Conservation (phyloP, 2,113 vertebrate genomes). For the Morone saxatilis region DNA sequence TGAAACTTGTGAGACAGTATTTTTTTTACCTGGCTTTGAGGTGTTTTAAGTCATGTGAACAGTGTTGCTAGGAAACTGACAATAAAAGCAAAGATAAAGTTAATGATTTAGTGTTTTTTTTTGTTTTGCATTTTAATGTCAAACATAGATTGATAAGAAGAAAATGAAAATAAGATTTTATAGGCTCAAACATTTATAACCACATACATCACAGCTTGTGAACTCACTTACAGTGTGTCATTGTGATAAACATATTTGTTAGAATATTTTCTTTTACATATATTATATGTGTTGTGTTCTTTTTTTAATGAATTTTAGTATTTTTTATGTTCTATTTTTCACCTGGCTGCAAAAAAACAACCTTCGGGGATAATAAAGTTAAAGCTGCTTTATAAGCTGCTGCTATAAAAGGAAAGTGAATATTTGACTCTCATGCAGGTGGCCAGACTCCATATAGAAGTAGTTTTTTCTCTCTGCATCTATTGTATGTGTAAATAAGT, state of each 20-base stretch:
- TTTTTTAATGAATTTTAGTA: no score
- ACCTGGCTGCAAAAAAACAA: neutral
- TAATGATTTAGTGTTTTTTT: no score
- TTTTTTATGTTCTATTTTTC: neutral
- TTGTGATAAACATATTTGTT: neutral
- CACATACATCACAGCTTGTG: no score
- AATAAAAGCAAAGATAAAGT: neutral
- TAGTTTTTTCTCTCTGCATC: no score
- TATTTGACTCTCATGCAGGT: no score
- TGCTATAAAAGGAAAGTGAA: no score
- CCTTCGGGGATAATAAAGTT: no score
- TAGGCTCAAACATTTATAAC: neutral
- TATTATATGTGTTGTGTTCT: neutral
- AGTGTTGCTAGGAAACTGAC: slow-evolving; percentile 32
- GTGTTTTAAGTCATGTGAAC: slow-evolving; percentile 1
- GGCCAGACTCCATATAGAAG: no score
- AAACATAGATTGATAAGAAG: neutral
- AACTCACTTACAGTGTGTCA: neutral
- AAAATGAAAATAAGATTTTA: neutral
- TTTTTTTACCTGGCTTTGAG: neutral
- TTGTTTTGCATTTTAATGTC: neutral
- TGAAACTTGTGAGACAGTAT: neutral
- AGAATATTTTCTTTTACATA: no score
- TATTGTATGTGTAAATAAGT: neutral
- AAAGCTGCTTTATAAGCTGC: no score